These are phyloP conservation scores for Punctoribates punctum DNA, from an alignment of 2,888 invertebrate genomes.

Conservation along the genomic window DNA sequence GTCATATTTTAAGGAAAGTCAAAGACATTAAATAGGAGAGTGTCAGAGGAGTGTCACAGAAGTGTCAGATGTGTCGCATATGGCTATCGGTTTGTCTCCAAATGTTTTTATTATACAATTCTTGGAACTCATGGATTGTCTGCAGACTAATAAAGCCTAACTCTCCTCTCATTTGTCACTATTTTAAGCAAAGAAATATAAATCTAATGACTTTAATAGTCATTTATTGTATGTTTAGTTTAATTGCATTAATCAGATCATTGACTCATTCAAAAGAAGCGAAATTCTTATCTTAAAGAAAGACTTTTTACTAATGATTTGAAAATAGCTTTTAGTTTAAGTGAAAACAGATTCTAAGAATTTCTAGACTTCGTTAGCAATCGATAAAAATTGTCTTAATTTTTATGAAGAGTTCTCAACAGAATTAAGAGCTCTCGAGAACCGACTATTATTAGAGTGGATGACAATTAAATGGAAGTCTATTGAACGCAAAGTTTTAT, in stretches of 20 bases:
- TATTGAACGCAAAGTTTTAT: too few relatives aligned
- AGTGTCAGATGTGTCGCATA: constrained; percentile 26
- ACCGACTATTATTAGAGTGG: too few relatives aligned
- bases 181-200: background rate
- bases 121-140: background rate
- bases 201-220: background rate
- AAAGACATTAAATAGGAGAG: background rate
- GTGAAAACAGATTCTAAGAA: too few relatives aligned
- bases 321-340: background rate
- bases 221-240: background rate
- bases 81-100: background rate
- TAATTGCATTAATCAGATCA: background rate
- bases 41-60: background rate
- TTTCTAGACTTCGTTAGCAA: too few relatives aligned
- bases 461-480: too few relatives aligned
- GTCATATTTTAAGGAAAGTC: background rate
- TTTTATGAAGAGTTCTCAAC: too few relatives aligned
- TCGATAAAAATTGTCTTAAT: too few relatives aligned
- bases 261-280: background rate
- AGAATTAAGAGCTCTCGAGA: too few relatives aligned
- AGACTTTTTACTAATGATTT: background rate
- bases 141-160: background rate
- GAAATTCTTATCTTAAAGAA: background rate
- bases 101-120: constrained; percentile 5
- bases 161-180: background rate